Percentiles rank a stretch among this genome's conserved stretches.
Evolutionary conservation across 2,888 invertebrate species (phyloP).

Genomic region (Oligia fasciuncula): DNA sequence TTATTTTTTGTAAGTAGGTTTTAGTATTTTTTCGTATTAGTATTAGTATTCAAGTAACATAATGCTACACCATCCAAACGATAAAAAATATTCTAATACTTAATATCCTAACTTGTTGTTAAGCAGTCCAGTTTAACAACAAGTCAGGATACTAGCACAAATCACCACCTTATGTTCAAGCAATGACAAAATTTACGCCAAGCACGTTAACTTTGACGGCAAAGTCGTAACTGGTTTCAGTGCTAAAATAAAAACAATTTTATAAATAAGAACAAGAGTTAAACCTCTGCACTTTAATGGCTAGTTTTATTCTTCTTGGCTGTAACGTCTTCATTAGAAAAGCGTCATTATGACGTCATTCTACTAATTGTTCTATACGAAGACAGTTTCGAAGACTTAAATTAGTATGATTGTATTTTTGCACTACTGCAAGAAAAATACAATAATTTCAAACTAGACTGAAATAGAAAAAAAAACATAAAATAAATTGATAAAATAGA

Average conservation of each 20-base stretch:
- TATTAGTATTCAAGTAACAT: not conserved
- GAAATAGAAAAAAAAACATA: not conserved
- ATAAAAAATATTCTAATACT: not conserved
- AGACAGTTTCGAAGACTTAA: not conserved
- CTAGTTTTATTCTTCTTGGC: conserved; percentile 19
- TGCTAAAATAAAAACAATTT: conserved; percentile 33
- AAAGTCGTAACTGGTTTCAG: conserved; percentile 45
- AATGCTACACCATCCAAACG: not conserved
- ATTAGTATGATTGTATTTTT: conserved; percentile 10
- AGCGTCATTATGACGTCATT: conserved; percentile 22
- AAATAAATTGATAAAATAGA: not conserved
- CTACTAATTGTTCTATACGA: not conserved
- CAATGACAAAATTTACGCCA: conserved; percentile 9
- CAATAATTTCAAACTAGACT: not conserved
- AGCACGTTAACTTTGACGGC: conserved; percentile 3
- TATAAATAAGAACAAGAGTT: conserved; percentile 37
- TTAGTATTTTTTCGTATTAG: too few relatives aligned
- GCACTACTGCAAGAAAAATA: not conserved
- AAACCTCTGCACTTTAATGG: too few relatives aligned
- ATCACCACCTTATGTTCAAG: not conserved
- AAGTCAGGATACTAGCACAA: not conserved
- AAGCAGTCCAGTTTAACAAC: not conserved
- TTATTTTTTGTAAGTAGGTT: too few relatives aligned
- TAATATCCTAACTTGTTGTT: not conserved
- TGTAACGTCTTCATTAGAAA: conserved; percentile 34